Evolutionary conservation across 2,888 invertebrate species (phyloP).

Genomic region (Lycocerus yunnanus): DNA sequence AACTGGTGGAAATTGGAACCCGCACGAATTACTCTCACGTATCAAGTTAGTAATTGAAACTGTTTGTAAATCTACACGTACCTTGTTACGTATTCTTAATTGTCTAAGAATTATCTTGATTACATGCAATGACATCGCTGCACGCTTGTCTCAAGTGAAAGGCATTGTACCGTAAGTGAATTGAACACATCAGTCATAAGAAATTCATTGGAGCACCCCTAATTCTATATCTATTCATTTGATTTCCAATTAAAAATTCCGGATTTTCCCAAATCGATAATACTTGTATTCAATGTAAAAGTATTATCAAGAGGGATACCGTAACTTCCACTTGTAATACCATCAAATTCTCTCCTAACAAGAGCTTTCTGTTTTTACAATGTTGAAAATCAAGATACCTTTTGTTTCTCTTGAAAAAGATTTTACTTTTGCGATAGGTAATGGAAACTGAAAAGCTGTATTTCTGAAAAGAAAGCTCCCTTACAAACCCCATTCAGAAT

Average conservation of each 20-base stretch:
- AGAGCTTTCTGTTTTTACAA: not conserved
- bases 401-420: not conserved
- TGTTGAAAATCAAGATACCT: not conserved
- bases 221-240: not conserved
- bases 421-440: not conserved
- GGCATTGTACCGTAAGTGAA: not conserved
- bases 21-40: conserved; percentile 6
- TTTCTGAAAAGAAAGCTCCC: not conserved
- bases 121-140: conserved; percentile 6
- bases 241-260: not conserved
- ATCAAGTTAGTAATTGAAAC: conserved; percentile 6
- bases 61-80: conserved; percentile 12
- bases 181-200: not conserved
- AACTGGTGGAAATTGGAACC: not conserved
- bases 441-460: not conserved
- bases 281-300: not conserved
- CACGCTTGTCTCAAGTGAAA: not conserved
- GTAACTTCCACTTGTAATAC: not conserved
- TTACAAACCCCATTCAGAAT: not conserved
- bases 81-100: conserved; percentile 12
- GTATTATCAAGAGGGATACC: not conserved
- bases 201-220: not conserved
- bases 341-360: not conserved
- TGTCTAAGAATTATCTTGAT: conserved; percentile 15
- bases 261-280: not conserved